Evolutionary conservation across 1,140 invertebrate species (phyloP), one percentile per base, ranked within the genome.

Genomic region (Drosophila lacteicornis): DNA sequence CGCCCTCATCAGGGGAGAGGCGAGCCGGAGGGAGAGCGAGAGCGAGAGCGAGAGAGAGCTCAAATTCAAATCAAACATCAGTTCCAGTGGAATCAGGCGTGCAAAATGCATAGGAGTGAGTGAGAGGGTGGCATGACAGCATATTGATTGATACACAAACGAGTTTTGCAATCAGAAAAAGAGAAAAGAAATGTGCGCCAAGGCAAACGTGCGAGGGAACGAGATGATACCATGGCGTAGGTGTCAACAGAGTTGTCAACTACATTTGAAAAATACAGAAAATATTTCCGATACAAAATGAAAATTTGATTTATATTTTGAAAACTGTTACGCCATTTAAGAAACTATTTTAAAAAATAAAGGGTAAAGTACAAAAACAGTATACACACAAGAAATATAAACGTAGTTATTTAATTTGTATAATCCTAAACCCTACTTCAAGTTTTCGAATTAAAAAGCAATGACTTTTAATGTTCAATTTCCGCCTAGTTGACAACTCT

Each of bases 111-210:
- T 12, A 42, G 30, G 55, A 58, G 55, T 43, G 22, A 75, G 22
- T n/a, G 50, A 60, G 49, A 88, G 42, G 56, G 57, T 60, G 67
- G 43, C 27, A 60, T 83, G 84, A 80, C 80, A 80, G 86, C 80
- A 82, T 86, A 88, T 86, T 86, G 84, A 86, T 86, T 86, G 70
- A 73, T 73, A 88, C 79, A 86, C 82, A 86, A 86, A 86, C 83
- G 76, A 67, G 83, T 86, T 86, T 87, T 79, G 82, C 75, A 53
- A 75, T 55, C 47, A 46, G 19, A 51, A 71, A 47, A 70, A 38
- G 40, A 57, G 17, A 57, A 71, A 42, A 59, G 5, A 42, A 22
- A 57, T 50, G 53, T 25, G 19, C 53, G 53, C 36, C 53, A 56
- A 56, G 53, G 53, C 53, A 56, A 56, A 56, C 36, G 36, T 40